phyloP scores from a whole-genome alignment of 2,113 vertebrate species.

The Pipra filicauda region DNA sequence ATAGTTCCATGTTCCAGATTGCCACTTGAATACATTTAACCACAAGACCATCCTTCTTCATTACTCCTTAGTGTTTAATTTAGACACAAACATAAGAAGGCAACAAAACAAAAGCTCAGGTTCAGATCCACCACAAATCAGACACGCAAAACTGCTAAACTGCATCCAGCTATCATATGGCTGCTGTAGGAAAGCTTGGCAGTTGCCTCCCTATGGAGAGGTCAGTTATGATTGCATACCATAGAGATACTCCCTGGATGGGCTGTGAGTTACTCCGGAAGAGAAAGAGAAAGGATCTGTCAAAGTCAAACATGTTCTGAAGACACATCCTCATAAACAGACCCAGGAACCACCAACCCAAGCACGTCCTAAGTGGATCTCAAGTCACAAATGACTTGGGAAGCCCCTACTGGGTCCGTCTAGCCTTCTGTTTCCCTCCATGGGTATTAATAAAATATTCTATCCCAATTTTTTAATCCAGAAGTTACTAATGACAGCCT shows the following conservation, averaged over 20 bases:
- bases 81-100: background rate
- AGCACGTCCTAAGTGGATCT: background rate
- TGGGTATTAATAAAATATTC: background rate
- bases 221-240: background rate
- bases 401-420: rapidly evolving
- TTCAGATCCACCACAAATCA: background rate
- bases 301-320: background rate
- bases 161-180: background rate
- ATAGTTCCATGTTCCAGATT: background rate
- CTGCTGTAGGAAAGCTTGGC: background rate
- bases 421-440: background rate
- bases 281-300: background rate
- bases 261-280: background rate
- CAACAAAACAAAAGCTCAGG: background rate
- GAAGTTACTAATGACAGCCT: background rate
- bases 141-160: background rate
- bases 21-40: background rate
- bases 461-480: background rate
- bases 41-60: background rate
- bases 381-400: background rate
- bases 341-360: background rate
- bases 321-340: background rate
- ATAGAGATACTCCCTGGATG: background rate
- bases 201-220: background rate
- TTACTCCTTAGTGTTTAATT: background rate